Conservation (phyloP, 2,888 invertebrate genomes). For the Linnaemya vulpina region DNA sequence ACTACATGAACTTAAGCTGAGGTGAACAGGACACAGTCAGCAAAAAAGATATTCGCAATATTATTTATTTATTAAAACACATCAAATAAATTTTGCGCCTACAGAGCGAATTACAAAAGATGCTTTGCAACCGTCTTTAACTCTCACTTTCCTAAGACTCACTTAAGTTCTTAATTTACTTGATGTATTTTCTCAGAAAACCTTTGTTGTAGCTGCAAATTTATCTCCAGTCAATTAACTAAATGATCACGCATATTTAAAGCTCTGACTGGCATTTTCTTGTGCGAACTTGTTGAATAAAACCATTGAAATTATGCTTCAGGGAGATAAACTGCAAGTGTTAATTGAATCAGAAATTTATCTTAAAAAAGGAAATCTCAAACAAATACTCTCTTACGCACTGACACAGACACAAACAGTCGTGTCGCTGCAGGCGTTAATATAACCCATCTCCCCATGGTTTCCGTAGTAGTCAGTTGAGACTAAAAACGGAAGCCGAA, state of each 20-base stretch:
- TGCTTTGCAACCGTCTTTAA: no score
- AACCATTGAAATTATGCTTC: slow-evolving; percentile 16
- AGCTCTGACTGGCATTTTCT: background rate
- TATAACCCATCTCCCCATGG: background rate
- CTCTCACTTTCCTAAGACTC: no score
- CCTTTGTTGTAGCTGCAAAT: no score
- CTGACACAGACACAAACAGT: background rate
- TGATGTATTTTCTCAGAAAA: no score
- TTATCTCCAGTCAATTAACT: no score
- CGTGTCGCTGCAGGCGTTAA: background rate
- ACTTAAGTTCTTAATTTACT: no score
- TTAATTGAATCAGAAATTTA: slow-evolving; percentile 59
- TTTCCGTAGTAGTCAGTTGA: background rate
- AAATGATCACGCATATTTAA: background rate
- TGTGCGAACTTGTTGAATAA: slow-evolving; percentile 1
- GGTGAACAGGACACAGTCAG: no score
- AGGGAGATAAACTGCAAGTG: slow-evolving; percentile 38
- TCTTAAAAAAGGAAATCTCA: background rate
- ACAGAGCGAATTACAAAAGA: no score
- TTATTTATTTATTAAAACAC: no score
- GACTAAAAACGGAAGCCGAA: background rate
- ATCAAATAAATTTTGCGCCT: no score
- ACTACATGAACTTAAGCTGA: no score
- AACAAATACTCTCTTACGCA: slow-evolving; percentile 1
- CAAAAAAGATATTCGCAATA: no score